Conservation (phyloP, 2,888 invertebrate genomes). For the Phymatocera aterrima region DNA sequence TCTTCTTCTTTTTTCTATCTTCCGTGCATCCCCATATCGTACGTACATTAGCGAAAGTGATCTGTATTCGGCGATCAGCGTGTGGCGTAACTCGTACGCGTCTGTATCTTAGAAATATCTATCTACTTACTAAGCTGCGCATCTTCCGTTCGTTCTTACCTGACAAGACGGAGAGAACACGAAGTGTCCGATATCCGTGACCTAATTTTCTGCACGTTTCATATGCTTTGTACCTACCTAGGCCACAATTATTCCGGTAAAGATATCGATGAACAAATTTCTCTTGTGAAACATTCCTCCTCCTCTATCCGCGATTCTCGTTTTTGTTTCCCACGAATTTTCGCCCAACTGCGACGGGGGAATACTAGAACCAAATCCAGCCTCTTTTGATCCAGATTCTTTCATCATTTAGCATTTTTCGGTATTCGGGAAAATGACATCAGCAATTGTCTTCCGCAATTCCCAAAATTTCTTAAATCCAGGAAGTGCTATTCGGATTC, state of each 20-base stretch:
- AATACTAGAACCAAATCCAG: no score
- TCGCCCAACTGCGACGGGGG: no score
- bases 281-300: no score
- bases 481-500: no score
- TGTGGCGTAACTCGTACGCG: conserved; percentile 48
- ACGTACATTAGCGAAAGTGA: conserved; percentile 52
- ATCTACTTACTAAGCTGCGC: not conserved
- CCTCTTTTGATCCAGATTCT: no score
- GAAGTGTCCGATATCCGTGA: conserved; percentile 4
- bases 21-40: conserved; percentile 46
- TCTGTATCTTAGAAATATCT: no score
- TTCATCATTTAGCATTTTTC: no score
- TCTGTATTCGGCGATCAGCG: conserved; percentile 55
- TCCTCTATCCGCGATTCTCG: no score
- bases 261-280: not conserved
- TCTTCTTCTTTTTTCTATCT: not conserved
- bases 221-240: not conserved
- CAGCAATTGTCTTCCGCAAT: no score
- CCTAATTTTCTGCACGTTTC: not conserved
- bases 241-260: not conserved
- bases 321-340: no score
- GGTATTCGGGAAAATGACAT: no score
- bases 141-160: conserved; percentile 4
- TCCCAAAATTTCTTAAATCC: no score
- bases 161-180: not conserved